phyloP scores from a whole-genome alignment of 2,113 vertebrate species.

The Microtus pennsylvanicus region DNA sequence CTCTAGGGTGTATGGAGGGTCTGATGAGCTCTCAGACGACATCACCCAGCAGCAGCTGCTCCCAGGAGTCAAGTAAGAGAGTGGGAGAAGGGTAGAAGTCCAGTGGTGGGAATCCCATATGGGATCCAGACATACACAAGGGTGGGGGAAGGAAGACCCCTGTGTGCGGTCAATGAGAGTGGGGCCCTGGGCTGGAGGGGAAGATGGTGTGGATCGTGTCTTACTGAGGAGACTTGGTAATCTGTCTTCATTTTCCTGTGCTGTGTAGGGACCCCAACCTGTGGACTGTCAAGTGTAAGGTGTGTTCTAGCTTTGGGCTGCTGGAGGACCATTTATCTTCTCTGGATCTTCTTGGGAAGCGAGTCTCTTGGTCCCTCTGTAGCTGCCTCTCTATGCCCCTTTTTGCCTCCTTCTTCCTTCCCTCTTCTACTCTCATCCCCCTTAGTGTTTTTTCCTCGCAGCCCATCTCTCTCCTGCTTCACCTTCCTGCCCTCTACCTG shows the following conservation, averaged over 20 bases:
- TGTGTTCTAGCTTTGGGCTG: constrained; percentile 61
- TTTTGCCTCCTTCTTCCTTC: neutral
- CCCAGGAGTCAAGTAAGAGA: constrained; percentile 94
- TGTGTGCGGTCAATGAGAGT: neutral
- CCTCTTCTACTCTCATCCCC: neutral
- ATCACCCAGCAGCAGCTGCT: constrained; percentile 97
- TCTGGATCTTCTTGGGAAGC: neutral
- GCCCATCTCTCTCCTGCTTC: neutral
- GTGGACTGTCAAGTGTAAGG: constrained; percentile 98
- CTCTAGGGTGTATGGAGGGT: constrained; percentile 91
- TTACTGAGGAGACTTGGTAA: neutral
- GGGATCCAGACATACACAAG: neutral
- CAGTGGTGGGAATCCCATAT: neutral
- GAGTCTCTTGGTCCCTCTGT: neutral
- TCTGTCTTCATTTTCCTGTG: neutral
- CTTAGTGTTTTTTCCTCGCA: neutral
- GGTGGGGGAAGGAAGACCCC: too few species aligned
- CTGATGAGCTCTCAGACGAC: constrained; percentile 96
- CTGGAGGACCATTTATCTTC: neutral
- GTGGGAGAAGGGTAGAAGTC: neutral
- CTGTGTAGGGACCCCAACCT: constrained; percentile 94
- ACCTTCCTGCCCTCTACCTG: neutral
- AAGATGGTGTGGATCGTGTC: neutral
- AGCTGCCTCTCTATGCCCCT: neutral
- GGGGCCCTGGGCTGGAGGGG: neutral